These are phyloP conservation scores for Scaptomyza parva DNA, from an alignment of 2,888 invertebrate genomes.

Conservation along the genomic window DNA sequence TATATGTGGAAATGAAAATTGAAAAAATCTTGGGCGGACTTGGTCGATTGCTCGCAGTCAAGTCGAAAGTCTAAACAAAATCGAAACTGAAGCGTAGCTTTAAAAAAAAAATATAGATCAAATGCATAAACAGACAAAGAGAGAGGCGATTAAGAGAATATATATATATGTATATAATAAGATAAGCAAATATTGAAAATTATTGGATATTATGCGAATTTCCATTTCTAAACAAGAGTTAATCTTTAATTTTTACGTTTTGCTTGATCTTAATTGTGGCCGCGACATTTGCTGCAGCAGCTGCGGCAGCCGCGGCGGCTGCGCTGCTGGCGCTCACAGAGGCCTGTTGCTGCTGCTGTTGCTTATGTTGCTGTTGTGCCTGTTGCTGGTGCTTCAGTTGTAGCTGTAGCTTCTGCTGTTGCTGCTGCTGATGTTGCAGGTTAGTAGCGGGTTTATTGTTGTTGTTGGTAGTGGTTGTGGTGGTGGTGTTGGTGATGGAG, in stretches of 20 bases:
- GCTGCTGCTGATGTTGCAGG: conserved; percentile 83
- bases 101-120: conserved; percentile 55
- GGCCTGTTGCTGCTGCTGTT: conserved; percentile 82
- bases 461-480: conserved; percentile 61
- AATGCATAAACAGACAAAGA: conserved; percentile 71
- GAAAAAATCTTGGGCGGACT: conserved; percentile 30
- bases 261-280: conserved; percentile 83
- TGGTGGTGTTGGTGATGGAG: conserved; percentile 54
- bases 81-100: conserved; percentile 67
- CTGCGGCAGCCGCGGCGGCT: conserved; percentile 82
- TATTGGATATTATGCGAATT: conserved; percentile 35
- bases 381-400: conserved; percentile 73
- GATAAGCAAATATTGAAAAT: conserved; percentile 38
- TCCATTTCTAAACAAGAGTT: conserved; percentile 25
- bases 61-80: conserved; percentile 49
- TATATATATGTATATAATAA: conserved; percentile 35
- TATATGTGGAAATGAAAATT: conserved; percentile 48
- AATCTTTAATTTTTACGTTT: conserved; percentile 79
- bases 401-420: conserved; percentile 82
- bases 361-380: conserved; percentile 75
- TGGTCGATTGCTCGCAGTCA: conserved; percentile 20
- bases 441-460: conserved; percentile 80
- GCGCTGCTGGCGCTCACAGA: conserved; percentile 71
- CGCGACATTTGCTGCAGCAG: conserved; percentile 82
- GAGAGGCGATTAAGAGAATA: conserved; percentile 49